Conservation (phyloP, 2,797 vertebrate species). For the Chromis chromis region DNA sequence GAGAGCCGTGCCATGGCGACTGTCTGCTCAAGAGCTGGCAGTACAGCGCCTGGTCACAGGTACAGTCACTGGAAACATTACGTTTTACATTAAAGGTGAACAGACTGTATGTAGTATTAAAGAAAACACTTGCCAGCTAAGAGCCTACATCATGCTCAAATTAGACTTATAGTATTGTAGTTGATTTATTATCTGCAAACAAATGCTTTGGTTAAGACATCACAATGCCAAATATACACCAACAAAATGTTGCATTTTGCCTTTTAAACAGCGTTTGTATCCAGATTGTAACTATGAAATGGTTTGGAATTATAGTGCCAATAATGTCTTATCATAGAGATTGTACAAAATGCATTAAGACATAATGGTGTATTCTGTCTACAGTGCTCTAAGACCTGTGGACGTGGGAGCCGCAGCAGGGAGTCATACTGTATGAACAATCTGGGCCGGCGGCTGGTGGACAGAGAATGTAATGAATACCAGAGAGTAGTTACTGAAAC, state of each 20-base stretch:
- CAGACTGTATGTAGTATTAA: not conserved
- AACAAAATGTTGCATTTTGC: not conserved
- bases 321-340: too few species aligned
- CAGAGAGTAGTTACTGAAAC: conserved; percentile 82
- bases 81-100: not conserved
- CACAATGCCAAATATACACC: not conserved
- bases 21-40: conserved; percentile 93
- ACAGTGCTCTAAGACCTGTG: conserved; percentile 95
- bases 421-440: conserved; percentile 93
- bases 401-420: conserved; percentile 87
- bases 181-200: too few species aligned
- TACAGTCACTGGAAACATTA: conserved; percentile 55
- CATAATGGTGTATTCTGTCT: not conserved
- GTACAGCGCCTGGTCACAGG: conserved; percentile 96
- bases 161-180: not conserved
- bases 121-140: not conserved
- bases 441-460: conserved; percentile 88
- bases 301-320: not conserved
- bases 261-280: not conserved
- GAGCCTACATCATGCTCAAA: not conserved
- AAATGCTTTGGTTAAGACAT: too few species aligned
- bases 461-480: conserved; percentile 88
- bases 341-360: not conserved
- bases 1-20: conserved; percentile 92
- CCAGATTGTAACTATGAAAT: not conserved